Evolutionary conservation across 37 sponge, comb jelly and placozoan genomes (phyloP).

Genomic region (Cladorhizidae sp.): DNA sequence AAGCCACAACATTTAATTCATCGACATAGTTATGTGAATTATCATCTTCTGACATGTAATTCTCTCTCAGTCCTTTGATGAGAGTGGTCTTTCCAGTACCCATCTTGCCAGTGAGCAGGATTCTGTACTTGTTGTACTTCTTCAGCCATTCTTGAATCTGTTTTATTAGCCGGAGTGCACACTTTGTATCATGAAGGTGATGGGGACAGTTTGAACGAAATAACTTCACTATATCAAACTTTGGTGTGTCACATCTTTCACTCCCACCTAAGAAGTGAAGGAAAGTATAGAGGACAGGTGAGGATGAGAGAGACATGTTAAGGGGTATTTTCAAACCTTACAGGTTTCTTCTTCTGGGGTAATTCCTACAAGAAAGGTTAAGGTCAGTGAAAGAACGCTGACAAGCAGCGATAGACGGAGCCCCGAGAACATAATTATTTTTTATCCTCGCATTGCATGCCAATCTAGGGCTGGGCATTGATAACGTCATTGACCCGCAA

Average conservation of each 20-base stretch:
- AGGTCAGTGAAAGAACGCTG: not conserved
- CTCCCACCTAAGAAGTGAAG: not conserved
- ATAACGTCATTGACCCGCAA: too few species aligned
- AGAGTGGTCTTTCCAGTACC: slow-evolving; percentile 4
- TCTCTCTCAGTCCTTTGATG: not conserved
- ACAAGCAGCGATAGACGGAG: too few species aligned
- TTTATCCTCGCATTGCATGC: too few species aligned
- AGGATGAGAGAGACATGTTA: not conserved
- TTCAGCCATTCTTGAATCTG: not conserved
- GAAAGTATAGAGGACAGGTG: not conserved
- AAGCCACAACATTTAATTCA: not conserved
- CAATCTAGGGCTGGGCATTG: too few species aligned
- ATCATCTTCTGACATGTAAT: too few species aligned
- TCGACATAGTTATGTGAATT: not conserved
- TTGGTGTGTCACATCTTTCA: too few species aligned
- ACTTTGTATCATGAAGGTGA: too few species aligned
- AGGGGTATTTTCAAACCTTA: not conserved
- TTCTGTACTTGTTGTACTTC: not conserved
- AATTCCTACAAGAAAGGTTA: too few species aligned
- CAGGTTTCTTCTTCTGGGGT: too few species aligned
- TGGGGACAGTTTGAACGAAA: too few species aligned
- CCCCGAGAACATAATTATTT: too few species aligned
- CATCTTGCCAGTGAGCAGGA: not conserved
- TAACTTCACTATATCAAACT: too few species aligned
- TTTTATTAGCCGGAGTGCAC: not conserved